Evolutionary conservation across 35 echinoderm and acorn worm species (phyloP).

Genomic region (Amphiura filiformis): DNA sequence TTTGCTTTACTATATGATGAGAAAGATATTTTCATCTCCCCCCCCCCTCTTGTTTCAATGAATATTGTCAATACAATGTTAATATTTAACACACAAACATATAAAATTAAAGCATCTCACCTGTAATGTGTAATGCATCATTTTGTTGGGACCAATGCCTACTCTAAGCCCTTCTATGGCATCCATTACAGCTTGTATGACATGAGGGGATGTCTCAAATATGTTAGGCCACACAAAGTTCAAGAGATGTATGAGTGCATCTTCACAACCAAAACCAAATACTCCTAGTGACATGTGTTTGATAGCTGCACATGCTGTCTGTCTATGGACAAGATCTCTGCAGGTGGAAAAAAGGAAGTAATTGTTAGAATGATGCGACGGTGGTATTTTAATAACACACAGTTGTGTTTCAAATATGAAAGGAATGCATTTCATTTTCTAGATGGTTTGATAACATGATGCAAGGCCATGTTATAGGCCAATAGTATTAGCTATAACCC

Average conservation of each 20-base stretch:
- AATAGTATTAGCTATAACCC: too few species aligned
- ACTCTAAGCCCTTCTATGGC: conserved; percentile 89
- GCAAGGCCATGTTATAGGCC: too few species aligned
- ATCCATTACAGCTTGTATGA: conserved; percentile 96
- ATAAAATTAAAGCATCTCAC: conserved; percentile 34
- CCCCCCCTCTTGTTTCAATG: too few species aligned
- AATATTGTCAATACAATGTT: too few species aligned
- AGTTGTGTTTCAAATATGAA: too few species aligned
- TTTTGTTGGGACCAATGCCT: conserved; percentile 79
- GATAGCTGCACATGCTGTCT: conserved; percentile 97
- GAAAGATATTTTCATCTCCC: too few species aligned
- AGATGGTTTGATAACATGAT: too few species aligned
- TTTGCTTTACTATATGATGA: too few species aligned
- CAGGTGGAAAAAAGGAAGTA: conserved; percentile 16
- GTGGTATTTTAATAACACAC: too few species aligned
- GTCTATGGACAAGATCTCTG: conserved; percentile 98
- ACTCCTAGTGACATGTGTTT: conserved; percentile 98
- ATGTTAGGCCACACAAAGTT: conserved; percentile 99
- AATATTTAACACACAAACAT: too few species aligned
- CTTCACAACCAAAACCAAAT: conserved; percentile 90
- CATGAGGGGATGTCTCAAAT: conserved; percentile 99
- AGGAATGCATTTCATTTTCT: neutral
- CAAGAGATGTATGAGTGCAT: conserved; percentile 88
- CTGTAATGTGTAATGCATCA: conserved; percentile 91
- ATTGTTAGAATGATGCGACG: neutral